Base-by-base conservation (phyloP, 1,140 invertebrate genomes). In the Holcopasites calliopsidis region DNA sequence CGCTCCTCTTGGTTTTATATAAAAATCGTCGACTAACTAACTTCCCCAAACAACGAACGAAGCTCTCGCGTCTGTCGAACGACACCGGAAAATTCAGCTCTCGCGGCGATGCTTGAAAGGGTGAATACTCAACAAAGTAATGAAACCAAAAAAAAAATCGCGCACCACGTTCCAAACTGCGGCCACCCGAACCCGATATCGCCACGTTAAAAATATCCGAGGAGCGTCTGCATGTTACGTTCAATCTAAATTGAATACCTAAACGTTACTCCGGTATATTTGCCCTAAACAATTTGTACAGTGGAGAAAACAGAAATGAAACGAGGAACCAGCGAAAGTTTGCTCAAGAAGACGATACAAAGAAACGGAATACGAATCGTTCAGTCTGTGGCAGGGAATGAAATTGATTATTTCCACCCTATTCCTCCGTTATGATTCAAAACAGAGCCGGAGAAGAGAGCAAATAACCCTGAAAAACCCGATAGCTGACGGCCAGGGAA, bases 401-500 rank as follows among this genome's bases (percentile, higher is more conserved):
- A 13, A 47, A 73, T 65, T 66, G 61, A 55, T 66, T 64, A 23
- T 23, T 42, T 16, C 1, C 2, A 3, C 35, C 13, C 28, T 44
- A 33, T n/a, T 28, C 8, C 35, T 16, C 13, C 35, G 61, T 57
- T 47, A 62, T 35, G 44, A 68, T 69, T 75, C 42, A 28, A 69
- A 69, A 75, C 64, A 69, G 35, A 60, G 35, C 21, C 18, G 73
- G n/a, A 40, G 23, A 38, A 31, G 33, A 31, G 70, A 73, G 44
- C 65, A 75, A 75, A 75, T 58, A 75, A 75, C 73, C 73, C 65
- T 75, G 73, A 75, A 75, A 75, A 75, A 75, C 28, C 44, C 73
- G 65, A 68, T 75, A 75, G 64, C 73, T 44, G 64, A 8, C 42
- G 31, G 40, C 40, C 50, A 50, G 55, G 62, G 42, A 77, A 82